Conservation (phyloP, 2,113 vertebrate species). For the Xenus cinereus region DNA sequence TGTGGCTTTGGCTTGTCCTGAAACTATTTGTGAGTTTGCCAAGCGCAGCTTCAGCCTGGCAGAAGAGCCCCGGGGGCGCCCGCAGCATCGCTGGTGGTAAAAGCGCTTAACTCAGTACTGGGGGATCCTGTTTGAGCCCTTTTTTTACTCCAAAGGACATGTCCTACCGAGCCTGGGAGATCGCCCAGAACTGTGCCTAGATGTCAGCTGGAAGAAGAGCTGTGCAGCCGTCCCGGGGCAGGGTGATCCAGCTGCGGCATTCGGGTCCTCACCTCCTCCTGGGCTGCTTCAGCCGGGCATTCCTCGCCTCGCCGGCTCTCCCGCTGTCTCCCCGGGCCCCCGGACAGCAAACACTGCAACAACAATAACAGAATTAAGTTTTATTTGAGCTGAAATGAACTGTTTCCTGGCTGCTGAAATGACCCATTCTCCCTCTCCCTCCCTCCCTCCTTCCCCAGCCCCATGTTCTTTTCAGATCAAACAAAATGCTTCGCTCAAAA, state of each 20-base stretch:
- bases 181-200: accelerated
- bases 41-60: background rate
- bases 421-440: background rate
- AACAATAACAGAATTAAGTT: background rate
- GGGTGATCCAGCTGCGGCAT: accelerated
- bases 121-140: background rate
- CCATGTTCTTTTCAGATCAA: background rate
- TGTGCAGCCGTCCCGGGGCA: background rate
- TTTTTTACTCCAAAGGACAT: background rate
- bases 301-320: accelerated
- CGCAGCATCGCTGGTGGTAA: background rate
- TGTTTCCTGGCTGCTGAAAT: conserved; percentile 19
- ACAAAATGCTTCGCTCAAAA: conserved; percentile 28
- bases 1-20: background rate
- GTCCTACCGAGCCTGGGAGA: accelerated
- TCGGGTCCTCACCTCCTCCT: background rate
- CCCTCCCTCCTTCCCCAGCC: background rate
- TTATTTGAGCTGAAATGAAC: background rate
- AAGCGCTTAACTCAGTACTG: accelerated
- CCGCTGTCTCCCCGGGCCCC: accelerated
- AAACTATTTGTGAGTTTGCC: background rate
- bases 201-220: background rate
- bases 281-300: background rate
- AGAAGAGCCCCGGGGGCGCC: background rate
- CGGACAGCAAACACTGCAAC: background rate